phyloP scores from a whole-genome alignment of 2,888 invertebrate species.

The Ceraclea dissimilis region DNA sequence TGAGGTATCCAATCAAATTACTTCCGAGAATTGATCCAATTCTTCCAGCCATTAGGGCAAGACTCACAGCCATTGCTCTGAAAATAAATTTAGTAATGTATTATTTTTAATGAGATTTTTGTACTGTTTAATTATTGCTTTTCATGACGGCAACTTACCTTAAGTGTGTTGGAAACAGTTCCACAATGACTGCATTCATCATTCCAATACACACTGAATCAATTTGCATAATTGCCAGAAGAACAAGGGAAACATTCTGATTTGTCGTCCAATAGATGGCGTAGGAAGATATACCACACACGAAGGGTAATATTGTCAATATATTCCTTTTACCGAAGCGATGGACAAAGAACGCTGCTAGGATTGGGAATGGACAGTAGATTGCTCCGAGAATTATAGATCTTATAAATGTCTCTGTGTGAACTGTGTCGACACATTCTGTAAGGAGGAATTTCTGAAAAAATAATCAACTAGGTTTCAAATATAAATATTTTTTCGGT shows the following conservation, averaged over 20 bases:
- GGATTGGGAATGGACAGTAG: conserved; percentile 56
- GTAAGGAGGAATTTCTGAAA: conserved; percentile 31
- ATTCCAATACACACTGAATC: conserved; percentile 51
- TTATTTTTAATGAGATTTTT: not conserved
- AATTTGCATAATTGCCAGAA: conserved; percentile 49
- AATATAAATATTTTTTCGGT: not conserved
- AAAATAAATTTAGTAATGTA: not conserved
- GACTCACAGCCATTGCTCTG: conserved; percentile 35
- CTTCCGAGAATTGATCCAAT: conserved; percentile 32
- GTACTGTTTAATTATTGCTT: too few species aligned
- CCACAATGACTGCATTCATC: conserved; percentile 51
- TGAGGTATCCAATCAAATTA: conserved; percentile 33
- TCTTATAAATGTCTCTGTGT: conserved; percentile 54
- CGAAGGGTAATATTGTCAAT: conserved; percentile 41
- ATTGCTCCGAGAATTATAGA: conserved; percentile 59
- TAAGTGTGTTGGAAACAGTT: conserved; percentile 51
- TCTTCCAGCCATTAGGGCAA: conserved; percentile 36
- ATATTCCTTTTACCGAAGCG: conserved; percentile 49
- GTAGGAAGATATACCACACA: conserved; percentile 51
- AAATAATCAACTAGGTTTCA: conserved; percentile 18
- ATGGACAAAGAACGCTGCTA: conserved; percentile 55
- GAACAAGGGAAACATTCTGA: conserved; percentile 51
- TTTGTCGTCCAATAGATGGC: conserved; percentile 52
- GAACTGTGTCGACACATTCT: conserved; percentile 48
- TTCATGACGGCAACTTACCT: conserved; percentile 11